A percentile compares a stretch with the other conserved stretches of the same genome.
These are phyloP conservation scores for Terebella lapidaria DNA, from an alignment of 2,888 invertebrate genomes.

Conservation along the genomic window DNA sequence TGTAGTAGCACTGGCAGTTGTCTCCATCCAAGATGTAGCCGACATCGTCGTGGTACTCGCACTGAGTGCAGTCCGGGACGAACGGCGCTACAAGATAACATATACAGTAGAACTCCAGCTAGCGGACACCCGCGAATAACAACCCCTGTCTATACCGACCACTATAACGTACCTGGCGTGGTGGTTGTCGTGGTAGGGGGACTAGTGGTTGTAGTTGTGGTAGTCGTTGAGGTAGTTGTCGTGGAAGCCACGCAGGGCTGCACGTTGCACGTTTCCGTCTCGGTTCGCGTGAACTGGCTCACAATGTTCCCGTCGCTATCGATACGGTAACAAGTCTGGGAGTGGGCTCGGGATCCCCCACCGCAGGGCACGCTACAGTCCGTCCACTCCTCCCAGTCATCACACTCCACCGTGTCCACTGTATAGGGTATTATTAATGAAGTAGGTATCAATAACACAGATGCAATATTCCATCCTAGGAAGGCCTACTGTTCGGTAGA, in stretches of 20 bases:
- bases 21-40: not conserved
- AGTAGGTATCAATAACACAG: too few relatives aligned
- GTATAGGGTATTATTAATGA: too few relatives aligned
- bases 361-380: not conserved
- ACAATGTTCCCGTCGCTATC: not conserved
- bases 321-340: not conserved
- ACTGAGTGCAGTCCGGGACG: conserved; percentile 1
- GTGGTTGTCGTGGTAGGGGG: not conserved
- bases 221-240: not conserved
- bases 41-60: not conserved
- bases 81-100: too few relatives aligned
- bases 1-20: not conserved
- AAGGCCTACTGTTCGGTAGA: too few relatives aligned
- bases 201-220: not conserved
- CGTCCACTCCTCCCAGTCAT: conserved; percentile 1
- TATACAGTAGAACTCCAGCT: too few relatives aligned
- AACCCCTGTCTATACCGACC: too few relatives aligned
- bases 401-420: not conserved
- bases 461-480: too few relatives aligned
- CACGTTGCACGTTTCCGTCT: not conserved
- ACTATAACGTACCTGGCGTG: not conserved
- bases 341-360: not conserved
- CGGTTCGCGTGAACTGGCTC: not conserved
- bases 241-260: not conserved
- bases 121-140: too few relatives aligned